Evolutionary conservation across 2,888 invertebrate species (phyloP).

Genomic region (Perizoma flavofasciatum): DNA sequence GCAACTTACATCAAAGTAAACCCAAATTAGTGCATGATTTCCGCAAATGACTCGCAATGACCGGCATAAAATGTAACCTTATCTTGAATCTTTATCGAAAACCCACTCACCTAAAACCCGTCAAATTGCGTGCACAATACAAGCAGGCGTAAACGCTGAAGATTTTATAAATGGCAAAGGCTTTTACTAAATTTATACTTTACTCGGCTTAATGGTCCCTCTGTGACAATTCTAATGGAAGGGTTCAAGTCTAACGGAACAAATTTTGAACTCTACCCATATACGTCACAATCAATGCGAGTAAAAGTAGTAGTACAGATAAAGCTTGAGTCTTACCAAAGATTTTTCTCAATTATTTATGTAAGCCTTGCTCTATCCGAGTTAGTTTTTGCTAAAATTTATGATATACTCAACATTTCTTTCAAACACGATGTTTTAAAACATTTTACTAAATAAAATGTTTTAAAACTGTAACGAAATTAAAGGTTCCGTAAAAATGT

Average conservation of each 20-base stretch:
- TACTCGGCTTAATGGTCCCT: conserved; percentile 57
- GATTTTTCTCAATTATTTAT: conserved; percentile 20
- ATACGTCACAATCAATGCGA: conserved; percentile 62
- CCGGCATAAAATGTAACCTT: conserved; percentile 21
- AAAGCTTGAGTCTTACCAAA: conserved; percentile 38
- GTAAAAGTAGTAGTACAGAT: conserved; percentile 45
- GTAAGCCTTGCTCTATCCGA: conserved; percentile 10
- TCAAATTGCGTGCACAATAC: conserved; percentile 33
- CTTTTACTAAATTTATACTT: conserved; percentile 55
- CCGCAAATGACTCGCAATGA: conserved; percentile 6
- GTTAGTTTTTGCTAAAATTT: conserved; percentile 10
- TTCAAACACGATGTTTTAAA: no score
- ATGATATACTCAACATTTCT: no score
- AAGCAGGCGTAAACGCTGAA: conserved; percentile 36
- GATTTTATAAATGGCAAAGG: conserved; percentile 48
- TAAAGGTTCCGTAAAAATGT: conserved; percentile 37
- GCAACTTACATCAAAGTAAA: conserved; percentile 5
- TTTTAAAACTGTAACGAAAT: conserved; percentile 16
- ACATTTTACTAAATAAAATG: no score
- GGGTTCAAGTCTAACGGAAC: conserved; percentile 52
- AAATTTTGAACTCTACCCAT: conserved; percentile 52
- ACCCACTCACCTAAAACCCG: conserved; percentile 31
- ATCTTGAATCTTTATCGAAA: conserved; percentile 25
- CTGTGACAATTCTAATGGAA: conserved; percentile 58
- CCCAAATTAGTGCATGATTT: conserved; percentile 2